Conservation (phyloP, 2,888 invertebrate species). For the Rhogogaster chlorosoma region DNA sequence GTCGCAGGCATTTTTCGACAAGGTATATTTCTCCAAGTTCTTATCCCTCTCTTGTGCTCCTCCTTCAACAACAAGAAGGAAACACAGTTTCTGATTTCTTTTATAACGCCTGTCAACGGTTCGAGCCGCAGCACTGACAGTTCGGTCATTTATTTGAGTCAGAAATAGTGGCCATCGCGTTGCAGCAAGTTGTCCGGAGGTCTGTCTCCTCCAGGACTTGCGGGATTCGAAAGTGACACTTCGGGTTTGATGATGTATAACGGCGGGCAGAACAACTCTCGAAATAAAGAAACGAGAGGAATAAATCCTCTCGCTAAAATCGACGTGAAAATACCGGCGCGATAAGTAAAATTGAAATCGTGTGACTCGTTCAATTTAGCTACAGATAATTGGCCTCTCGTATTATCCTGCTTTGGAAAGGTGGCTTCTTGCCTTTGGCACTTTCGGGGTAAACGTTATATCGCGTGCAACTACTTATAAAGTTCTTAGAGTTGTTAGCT, state of each 20-base stretch:
- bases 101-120: background rate
- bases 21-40: background rate
- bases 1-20: background rate
- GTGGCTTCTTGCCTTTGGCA: background rate
- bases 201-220: background rate
- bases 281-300: background rate
- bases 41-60: background rate
- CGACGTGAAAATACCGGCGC: background rate
- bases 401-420: background rate
- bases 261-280: background rate
- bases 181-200: background rate
- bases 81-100: background rate
- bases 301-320: background rate
- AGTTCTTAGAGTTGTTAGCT: conserved; percentile 40
- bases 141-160: conserved; percentile 37
- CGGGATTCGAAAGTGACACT: conserved; percentile 4
- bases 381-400: background rate
- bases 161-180: background rate
- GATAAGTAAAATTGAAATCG: background rate
- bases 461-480: conserved; percentile 19
- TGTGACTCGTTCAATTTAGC: background rate
- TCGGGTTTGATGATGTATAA: conserved; percentile 3
- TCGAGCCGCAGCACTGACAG: conserved; percentile 15
- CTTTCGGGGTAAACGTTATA: conserved; percentile 7
- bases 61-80: background rate